A percentile compares a stretch with the other conserved stretches of the same genome.
phyloP scores from a whole-genome alignment of 2,113 vertebrate species.

The Strix aluco region DNA sequence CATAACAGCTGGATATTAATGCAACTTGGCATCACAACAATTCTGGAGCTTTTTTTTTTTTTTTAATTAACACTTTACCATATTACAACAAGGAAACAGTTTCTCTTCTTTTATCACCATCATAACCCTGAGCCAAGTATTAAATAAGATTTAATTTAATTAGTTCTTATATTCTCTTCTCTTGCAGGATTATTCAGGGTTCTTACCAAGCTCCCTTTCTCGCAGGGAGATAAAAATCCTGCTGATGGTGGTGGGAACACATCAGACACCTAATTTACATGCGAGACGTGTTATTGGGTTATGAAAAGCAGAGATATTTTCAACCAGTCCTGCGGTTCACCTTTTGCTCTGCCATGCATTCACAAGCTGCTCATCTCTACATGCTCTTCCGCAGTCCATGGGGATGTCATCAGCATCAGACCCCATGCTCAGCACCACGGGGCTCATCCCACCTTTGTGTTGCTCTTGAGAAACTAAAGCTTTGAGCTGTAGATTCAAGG shows the following conservation, averaged over 20 bases:
- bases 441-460: neutral
- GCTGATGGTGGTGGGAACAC: slow-evolving; percentile 51
- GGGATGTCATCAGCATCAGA: neutral
- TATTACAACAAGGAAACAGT: slow-evolving; percentile 52
- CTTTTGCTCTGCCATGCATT: neutral
- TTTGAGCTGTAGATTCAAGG: neutral
- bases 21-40: neutral
- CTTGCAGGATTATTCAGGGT: neutral
- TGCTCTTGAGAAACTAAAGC: neutral
- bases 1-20: slow-evolving; percentile 44
- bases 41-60: neutral
- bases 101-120: slow-evolving; percentile 35
- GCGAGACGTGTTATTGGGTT: neutral
- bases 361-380: neutral
- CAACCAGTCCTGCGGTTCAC: neutral
- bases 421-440: accelerated
- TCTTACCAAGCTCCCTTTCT: neutral
- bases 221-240: slow-evolving; percentile 56
- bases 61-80: slow-evolving; percentile 8
- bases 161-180: neutral
- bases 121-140: slow-evolving; percentile 8
- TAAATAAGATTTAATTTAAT: slow-evolving; percentile 57
- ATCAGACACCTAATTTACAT: slow-evolving; percentile 25
- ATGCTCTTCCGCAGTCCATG: accelerated
- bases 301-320: slow-evolving; percentile 13